Base-by-base conservation (phyloP, 1,140 invertebrate genomes). In the Neodiprion virginianus region DNA sequence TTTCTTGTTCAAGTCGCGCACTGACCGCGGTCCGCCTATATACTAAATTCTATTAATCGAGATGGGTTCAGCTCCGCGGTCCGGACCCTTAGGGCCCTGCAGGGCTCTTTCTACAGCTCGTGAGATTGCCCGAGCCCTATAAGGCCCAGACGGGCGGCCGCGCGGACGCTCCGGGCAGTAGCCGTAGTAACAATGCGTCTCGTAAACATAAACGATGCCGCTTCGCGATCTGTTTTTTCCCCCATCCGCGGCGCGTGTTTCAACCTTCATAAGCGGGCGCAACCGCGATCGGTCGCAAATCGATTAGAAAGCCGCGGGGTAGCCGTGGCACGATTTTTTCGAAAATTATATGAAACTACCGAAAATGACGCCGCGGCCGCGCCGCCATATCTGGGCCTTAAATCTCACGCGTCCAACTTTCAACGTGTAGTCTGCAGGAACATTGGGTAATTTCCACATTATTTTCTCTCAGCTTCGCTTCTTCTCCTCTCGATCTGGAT, bases 131-230 rank as follows among this genome's bases (percentile, higher is more conserved):
- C n/a, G 53, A 78, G 79, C 83, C 82, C 84, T 86, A 85, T 84
- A 87, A 84, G 82, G 84, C 70, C 83, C 80, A 84, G 83, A 84
- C 80, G 79, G 28, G 79, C 81, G 80, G 78, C 78, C 79, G 78
- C 79, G 80, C 80, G 80, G 78, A 81, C 85, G 80, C 81, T 82
- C 81, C 28, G 53, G 81, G 80, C 81, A 76, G n/a, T 12, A 61
- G 53, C 28, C 28, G 53, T 61, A 69, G 81, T 86, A 88, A 88
- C 86, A 88, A 88, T 88, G 84, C 86, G 86, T 87, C 84, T 88
- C 85, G 85, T 88, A 87, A 88, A 87, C 87, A 87, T 87, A 87
- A 88, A 87, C 87, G 85, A 88, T 87, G 82, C 85, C 82, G 82
- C 81, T 83, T 83, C 80, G 81, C 79, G 80, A 82, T 87, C 40